Base-by-base conservation (phyloP, 2,113 vertebrate species). In the Micromys minutus region DNA sequence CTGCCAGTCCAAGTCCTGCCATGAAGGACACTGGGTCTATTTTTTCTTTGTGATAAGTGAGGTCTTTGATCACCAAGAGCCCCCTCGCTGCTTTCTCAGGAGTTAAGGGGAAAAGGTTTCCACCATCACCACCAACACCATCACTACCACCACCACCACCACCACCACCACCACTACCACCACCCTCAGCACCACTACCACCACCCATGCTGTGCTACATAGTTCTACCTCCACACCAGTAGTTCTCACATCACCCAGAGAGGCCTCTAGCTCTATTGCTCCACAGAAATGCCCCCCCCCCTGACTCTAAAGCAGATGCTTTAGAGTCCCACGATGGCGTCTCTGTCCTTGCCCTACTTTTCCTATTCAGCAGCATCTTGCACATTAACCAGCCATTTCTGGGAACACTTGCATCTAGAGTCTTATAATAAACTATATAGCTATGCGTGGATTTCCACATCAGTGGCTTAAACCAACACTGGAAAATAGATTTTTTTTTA, bases 321-420 rank as follows among this genome's bases (percentile, higher is more conserved):
- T 75, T 26, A 61, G 85, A 57, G 16, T 91, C 39, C 55, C 36
- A 59, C 52, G 11, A 61, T 47, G 36, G 21, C 59, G 69, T 94
- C 71, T 90, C 92, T 91, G 81, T 85, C 50, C 12, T 89, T 83
- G 52, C 72, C 87, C 92, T 90, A 59, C 67, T 90, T 94, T 94
- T 75, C 50, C 50, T 76, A 81, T 45, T 88, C 57, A 52, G 72
- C 59, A 95, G 47, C 59, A 81, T 63, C n/a, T 67, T 90, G 72
- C 15, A 81, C 76, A 86, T 67, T 85, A 67, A 57, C 45, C 39
- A 24, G 9, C 45, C 71, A 59, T 95, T 90, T 96, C 76, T 86
- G 61, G 29, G 34, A 81, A 91, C 29, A 71, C 34, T 85, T 69
- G 50, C 50, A 55, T 91, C 45, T 65, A 76, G 31, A 94, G 31